phyloP scores from a whole-genome alignment of 2,888 invertebrate species.

The Hirtodrosophila histrioides region DNA sequence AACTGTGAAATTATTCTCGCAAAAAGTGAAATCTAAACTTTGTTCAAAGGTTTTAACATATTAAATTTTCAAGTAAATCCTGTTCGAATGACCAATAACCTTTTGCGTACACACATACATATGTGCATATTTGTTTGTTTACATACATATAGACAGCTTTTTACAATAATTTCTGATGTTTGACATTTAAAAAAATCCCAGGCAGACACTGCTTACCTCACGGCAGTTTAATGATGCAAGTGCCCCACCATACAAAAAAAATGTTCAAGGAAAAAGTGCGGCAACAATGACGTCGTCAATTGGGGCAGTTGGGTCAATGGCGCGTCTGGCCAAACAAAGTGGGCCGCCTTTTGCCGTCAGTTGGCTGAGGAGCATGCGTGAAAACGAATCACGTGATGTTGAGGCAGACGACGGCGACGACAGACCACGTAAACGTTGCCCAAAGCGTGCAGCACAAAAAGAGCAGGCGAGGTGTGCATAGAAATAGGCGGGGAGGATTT shows the following conservation, averaged over 20 bases:
- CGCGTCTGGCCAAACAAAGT: constrained; percentile 24
- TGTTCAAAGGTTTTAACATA: no score
- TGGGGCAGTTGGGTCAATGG: constrained; percentile 48
- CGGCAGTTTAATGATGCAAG: neutral
- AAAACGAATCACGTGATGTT: constrained; percentile 69
- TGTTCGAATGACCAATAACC: no score
- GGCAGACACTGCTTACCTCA: neutral
- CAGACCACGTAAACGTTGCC: constrained; percentile 18
- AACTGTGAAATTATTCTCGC: no score
- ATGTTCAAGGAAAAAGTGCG: neutral
- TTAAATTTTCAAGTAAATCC: no score
- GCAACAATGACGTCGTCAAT: constrained; percentile 38
- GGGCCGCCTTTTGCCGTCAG: constrained; percentile 6
- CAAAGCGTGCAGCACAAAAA: constrained; percentile 15
- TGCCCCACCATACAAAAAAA: constrained; percentile 3
- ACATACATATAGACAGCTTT: neutral
- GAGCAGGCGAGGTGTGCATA: neutral
- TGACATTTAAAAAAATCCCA: constrained; percentile 2
- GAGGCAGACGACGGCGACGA: constrained; percentile 18
- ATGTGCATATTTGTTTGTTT: no score
- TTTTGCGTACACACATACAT: no score
- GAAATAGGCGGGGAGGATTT: neutral
- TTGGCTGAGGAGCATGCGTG: constrained; percentile 60
- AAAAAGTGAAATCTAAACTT: no score
- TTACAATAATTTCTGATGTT: no score